Base-by-base conservation (phyloP, 2,888 invertebrate species). In the Notodonta ziczac region DNA sequence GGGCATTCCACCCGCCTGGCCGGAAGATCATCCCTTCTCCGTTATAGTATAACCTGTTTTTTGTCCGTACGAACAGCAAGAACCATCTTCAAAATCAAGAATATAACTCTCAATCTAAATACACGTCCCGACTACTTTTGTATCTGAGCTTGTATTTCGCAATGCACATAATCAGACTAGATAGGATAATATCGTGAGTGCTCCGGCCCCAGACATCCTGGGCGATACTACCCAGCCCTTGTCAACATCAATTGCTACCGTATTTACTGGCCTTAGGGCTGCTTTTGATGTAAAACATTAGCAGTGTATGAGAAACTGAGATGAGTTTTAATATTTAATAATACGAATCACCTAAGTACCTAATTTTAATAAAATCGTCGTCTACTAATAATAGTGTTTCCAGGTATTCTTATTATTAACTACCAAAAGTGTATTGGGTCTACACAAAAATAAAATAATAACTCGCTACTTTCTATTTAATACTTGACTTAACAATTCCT, bases 141-240 rank as follows among this genome's bases (percentile, higher is more conserved):
- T 46, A 59, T 62, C 40, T 56, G n/a, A 24, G 50, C 42, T 57
- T 40, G 50, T 58, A 58, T 51, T 42, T 57, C 48, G 24, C 59
- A 58, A 53, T 12, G 51, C 53, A 56, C 52, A 44, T 76, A 77
- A 80, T 76, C 73, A 72, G 63, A 55, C 67, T 57, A 58, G 70
- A 78, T 74, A 66, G 75, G 67, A 73, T 72, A 80, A 82, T 83
- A 82, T 77, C 67, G 78, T 72, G 74, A 82, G 79, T 79, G 82
- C 77, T 74, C 60, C 48, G 53, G 44, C 50, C 59, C 65, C 74
- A 70, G 75, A 77, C 66, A 78, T 80, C 74, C 65, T 63, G 64
- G 53, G 71, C 68, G 77, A 73, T 74, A 62, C 66, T 61, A 42
- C 42, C 66, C 74, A 68, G 66, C 60, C 67, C 73, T 68, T 65